Percentiles rank a stretch among this genome's conserved stretches.
Evolutionary conservation across 2,888 invertebrate species (phyloP).

Genomic region (Globia sparganii): DNA sequence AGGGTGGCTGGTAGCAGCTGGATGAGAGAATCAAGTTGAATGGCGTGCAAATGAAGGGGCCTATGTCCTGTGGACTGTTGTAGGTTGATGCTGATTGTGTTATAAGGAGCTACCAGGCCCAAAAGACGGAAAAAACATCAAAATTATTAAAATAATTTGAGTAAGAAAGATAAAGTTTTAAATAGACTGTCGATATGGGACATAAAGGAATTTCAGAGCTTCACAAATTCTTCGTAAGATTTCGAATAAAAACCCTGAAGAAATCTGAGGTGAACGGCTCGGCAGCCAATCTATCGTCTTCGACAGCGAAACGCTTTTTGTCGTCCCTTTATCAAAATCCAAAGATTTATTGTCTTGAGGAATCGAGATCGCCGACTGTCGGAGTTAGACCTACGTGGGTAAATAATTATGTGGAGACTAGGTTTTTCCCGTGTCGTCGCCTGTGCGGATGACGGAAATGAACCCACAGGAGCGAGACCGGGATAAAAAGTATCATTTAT

Average conservation of each 20-base stretch:
- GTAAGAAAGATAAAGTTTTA: neutral
- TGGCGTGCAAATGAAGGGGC: too few species aligned
- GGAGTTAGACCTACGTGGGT: neutral
- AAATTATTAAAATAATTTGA: neutral
- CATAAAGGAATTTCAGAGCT: neutral
- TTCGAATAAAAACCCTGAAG: conserved; percentile 21
- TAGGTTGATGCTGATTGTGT: too few species aligned
- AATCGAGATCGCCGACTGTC: conserved; percentile 17
- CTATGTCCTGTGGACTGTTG: too few species aligned
- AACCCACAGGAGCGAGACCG: neutral
- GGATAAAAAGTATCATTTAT: neutral
- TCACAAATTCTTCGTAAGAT: conserved; percentile 20
- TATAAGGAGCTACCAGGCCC: too few species aligned
- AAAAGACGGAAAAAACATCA: neutral
- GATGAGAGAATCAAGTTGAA: too few species aligned
- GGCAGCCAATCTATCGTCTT: conserved; percentile 41
- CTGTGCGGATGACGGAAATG: neutral
- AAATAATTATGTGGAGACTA: neutral
- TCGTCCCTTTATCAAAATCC: conserved; percentile 45
- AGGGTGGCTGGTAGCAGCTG: too few species aligned
- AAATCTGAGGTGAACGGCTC: conserved; percentile 20
- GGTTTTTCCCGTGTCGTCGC: neutral
- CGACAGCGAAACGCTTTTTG: conserved; percentile 36
- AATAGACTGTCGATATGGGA: conserved; percentile 7
- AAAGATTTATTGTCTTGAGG: conserved; percentile 42